Evolutionary conservation across 2,113 vertebrate species (phyloP), one percentile per base, ranked within the genome.

Genomic region (Mormoops blainvillei): DNA sequence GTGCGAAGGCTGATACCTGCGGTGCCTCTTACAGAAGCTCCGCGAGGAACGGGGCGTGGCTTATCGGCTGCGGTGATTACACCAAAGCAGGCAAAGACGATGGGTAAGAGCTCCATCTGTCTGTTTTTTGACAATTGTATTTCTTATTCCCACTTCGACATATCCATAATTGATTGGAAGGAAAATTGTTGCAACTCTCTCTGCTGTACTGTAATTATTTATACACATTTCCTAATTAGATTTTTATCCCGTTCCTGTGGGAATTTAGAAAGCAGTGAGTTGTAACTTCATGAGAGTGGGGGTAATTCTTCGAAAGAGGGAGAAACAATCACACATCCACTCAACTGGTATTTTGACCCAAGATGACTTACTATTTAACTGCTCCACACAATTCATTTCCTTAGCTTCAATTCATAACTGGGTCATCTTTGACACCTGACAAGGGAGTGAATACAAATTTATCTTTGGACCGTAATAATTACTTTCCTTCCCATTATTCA

Each of bases 401-500:
- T 43, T 92, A 38, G 20, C 3, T 74, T 71, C 63, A 77, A 94
- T 96, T 80, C 58, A 16, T 77, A 88, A 95, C 48, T 84, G 68
- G 88, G 58, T 68, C 22, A 70, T 68, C 38, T 70, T 89, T 94
- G 96, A 87, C 15, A 77, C 76, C n/a, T 80, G 56, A 92, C 63
- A 71, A 93, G 36, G 61, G 43, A 89, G 54, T 19, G 28, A 94
- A 96, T 70, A 87, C 14, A 90, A 92, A 94, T 90, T 90, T 67
- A n/a, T 58, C 86, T 85, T 71, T 86, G 33, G 26, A 56, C 52
- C 73, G 2, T 76, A 90, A 58, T 67, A 94, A 97, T 95, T 96
- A 89, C 12, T 93, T 91, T 96, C 52, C 50, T 86, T 87, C 31
- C 58, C 52, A 95, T 68, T 94, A 92, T 87, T 97, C 58, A 95